Evolutionary conservation across 2,113 vertebrate genomes (phyloP).

Genomic region (Onychostruthus taczanowskii): DNA sequence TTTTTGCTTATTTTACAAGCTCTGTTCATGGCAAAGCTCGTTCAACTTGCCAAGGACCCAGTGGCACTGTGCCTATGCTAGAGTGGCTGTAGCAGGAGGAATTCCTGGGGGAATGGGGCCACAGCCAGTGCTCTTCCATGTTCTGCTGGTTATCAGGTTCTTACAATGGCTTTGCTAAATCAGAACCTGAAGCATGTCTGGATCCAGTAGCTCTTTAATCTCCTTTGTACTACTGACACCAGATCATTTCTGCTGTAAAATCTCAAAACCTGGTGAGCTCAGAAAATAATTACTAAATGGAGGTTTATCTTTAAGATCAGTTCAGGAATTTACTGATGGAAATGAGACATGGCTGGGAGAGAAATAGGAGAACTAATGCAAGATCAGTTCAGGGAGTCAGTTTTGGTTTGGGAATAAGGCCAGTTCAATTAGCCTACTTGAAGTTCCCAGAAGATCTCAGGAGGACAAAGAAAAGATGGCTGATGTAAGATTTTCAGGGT

Average conservation of each 20-base stretch:
- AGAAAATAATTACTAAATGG: neutral
- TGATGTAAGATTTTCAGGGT: neutral
- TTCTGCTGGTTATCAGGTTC: neutral
- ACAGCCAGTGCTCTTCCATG: neutral
- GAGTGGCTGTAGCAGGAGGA: neutral
- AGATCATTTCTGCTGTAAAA: neutral
- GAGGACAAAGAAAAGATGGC: neutral
- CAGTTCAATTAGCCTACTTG: neutral
- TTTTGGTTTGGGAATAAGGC: neutral
- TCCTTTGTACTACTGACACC: neutral
- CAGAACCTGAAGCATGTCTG: neutral
- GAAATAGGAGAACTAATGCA: neutral
- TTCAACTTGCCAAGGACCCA: neutral
- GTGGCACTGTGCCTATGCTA: accelerated
- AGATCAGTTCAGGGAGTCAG: too few relatives aligned
- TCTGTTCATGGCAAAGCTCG: neutral
- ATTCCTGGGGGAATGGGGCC: accelerated
- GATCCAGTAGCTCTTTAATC: neutral
- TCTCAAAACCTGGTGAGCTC: neutral
- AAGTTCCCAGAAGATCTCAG: neutral
- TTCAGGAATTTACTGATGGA: neutral
- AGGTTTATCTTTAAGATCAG: neutral
- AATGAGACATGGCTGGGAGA: neutral
- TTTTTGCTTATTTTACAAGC: neutral
- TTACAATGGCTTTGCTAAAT: neutral